Conservation (phyloP, 2,888 invertebrate genomes). For the Biston stratarius region DNA sequence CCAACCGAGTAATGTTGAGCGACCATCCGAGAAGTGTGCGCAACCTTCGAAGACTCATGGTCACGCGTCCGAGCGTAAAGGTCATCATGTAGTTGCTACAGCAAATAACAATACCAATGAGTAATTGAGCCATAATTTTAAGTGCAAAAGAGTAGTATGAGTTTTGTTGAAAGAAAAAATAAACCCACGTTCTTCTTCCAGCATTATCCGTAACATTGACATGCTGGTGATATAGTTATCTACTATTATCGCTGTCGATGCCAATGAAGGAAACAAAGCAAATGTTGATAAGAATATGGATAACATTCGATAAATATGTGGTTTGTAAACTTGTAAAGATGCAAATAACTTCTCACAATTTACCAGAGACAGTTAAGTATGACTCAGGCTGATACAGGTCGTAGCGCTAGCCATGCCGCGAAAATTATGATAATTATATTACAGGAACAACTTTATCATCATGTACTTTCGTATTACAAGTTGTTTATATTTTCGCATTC, state of each 20-base stretch:
- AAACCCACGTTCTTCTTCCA: too few relatives aligned
- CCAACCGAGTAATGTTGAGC: constrained; percentile 36
- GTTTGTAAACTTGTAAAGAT: constrained; percentile 24
- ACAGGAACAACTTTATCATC: constrained; percentile 3
- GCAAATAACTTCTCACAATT: constrained; percentile 11
- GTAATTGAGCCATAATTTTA: constrained; percentile 50
- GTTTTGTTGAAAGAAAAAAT: constrained; percentile 34
- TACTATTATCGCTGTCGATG: constrained; percentile 48
- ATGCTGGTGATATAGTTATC: constrained; percentile 46
- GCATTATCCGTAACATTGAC: constrained; percentile 11
- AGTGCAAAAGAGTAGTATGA: constrained; percentile 46
- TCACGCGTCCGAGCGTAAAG: constrained; percentile 77
- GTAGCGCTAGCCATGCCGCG: neutral
- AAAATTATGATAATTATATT: neutral
- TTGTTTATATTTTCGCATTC: neutral
- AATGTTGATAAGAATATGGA: constrained; percentile 33
- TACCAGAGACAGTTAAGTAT: neutral
- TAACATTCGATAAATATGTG: constrained; percentile 28
- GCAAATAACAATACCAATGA: constrained; percentile 62
- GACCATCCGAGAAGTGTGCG: constrained; percentile 61
- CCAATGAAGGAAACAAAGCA: constrained; percentile 38
- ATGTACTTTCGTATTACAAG: neutral
- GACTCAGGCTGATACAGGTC: constrained; percentile 8
- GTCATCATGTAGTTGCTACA: constrained; percentile 69
- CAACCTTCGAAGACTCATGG: constrained; percentile 80